A percentile compares a stretch with the other conserved stretches of the same genome.
Conservation (phyloP, 2,797 vertebrate genomes). For the Anolis apletophallus region DNA sequence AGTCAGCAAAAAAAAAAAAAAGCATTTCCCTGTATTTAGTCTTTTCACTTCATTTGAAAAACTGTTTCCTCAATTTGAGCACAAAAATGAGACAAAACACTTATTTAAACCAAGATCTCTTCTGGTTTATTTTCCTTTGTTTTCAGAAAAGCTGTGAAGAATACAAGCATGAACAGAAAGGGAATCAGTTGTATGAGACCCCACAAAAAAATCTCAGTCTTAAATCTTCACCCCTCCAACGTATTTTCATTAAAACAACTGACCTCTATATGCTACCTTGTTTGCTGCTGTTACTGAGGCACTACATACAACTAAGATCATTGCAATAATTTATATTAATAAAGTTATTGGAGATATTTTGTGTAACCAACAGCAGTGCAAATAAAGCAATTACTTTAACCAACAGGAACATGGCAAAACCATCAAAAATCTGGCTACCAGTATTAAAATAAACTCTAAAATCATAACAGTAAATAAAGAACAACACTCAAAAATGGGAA, state of each 20-base stretch:
- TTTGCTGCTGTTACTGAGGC: conserved; percentile 65
- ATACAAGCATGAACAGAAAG: conserved; percentile 50
- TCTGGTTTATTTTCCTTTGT: conserved; percentile 31
- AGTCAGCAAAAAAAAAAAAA: neutral
- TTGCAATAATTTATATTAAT: conserved; percentile 70
- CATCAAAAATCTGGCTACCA: no score
- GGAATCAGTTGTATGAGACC: conserved; percentile 59
- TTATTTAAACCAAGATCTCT: neutral
- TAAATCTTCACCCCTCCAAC: conserved; percentile 56
- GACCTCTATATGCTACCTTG: conserved; percentile 60
- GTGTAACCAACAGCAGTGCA: conserved; percentile 63
- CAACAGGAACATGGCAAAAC: conserved; percentile 9
- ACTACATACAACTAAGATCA: conserved; percentile 69
- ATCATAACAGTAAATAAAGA: no score
- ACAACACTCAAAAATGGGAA: no score
- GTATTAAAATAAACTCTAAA: no score
- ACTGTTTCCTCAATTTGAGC: conserved; percentile 58
- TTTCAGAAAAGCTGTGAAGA: conserved; percentile 41
- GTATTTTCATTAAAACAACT: conserved; percentile 59
- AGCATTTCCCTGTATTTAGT: conserved; percentile 2
- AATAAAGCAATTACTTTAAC: conserved; percentile 68
- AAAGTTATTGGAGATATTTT: conserved; percentile 70
- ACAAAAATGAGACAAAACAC: conserved; percentile 45
- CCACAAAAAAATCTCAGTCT: conserved; percentile 60
- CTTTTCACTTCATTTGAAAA: conserved; percentile 39